A percentile compares a stretch with the other conserved stretches of the same genome.
phyloP scores from a whole-genome alignment of 2,113 vertebrate species.

The Terrapene triunguis region DNA sequence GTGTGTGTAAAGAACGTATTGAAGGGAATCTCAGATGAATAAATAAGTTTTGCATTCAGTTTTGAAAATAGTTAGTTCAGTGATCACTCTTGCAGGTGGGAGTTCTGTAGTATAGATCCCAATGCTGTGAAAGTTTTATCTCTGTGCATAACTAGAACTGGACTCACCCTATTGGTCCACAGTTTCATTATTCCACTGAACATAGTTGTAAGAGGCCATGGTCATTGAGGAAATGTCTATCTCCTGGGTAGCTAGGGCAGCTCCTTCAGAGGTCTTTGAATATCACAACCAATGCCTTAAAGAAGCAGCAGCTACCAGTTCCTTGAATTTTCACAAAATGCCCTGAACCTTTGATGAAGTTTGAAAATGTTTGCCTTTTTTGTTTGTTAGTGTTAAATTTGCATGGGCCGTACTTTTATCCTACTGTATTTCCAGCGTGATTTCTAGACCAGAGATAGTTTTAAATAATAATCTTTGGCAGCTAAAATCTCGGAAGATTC shows the following conservation, averaged over 20 bases:
- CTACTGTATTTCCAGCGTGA: slow-evolving; percentile 48
- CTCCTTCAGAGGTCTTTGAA: slow-evolving; percentile 18
- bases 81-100: not conserved
- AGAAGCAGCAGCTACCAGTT: not conserved
- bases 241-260: not conserved
- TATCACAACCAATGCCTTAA: not conserved
- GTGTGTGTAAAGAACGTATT: not conserved
- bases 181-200: not conserved
- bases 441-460: slow-evolving; percentile 38
- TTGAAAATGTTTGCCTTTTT: slow-evolving; percentile 42
- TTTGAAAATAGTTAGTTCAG: not conserved
- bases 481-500: not conserved
- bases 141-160: not conserved
- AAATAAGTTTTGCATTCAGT: not conserved
- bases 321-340: not conserved
- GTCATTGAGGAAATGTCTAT: not conserved
- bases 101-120: not conserved
- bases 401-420: not conserved
- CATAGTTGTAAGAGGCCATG: not conserved
- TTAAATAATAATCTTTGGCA: not conserved
- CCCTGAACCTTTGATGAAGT: slow-evolving; percentile 18
- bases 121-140: not conserved
- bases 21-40: not conserved
- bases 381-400: not conserved
- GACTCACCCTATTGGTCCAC: not conserved